Evolutionary conservation across 2,888 invertebrate genomes (phyloP), one percentile per base, ranked within the genome.

Genomic region (Lathronympha strigana): DNA sequence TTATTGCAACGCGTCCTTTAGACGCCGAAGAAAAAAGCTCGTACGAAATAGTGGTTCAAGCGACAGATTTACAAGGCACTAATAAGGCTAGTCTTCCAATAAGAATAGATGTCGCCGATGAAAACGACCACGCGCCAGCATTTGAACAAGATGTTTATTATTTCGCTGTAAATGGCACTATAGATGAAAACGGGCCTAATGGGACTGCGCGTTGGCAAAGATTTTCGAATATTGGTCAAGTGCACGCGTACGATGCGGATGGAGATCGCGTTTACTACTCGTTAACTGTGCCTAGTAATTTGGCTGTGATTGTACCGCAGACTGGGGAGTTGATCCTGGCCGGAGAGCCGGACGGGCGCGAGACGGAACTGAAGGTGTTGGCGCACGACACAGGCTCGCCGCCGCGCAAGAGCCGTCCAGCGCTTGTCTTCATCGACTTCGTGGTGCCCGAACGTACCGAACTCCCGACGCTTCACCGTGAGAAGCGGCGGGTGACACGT

Each of bases 231-330:
- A 94, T 98, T 68, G 98, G 98, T 0, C 95, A 94, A 78, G 97
- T 98, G 13, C 94, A 94, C 69, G 98, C 98, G 0, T 94, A 93
- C 61, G 98, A 98, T 83, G 95, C 95, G 0, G 98, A 98, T 83
- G 97, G 97, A n/a, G 98, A 98, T 84, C 95, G 95, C 75, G 94
- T 98, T n/a, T 96, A 97, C 57, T 99, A 98, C 83, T 95, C 95
- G 61, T 88, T 98, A 61, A 93, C 94, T 62, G 94, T 95, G 2
- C 96, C 97, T 11, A 97, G 95, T 71, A 96, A 96, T 78, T 93
- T 96, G 72, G 95, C 97, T 45, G 96, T 98, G 13, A 96, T 98
- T 71, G 97, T 98, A 2, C 98, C 98, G 0, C 97, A 97, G 88
- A 97, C 98, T 0, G 98, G 98, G 0, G 97, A 97, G 81, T 89